Base-by-base conservation (phyloP, 2,888 invertebrate species). In the Hypselothyrea guttata region DNA sequence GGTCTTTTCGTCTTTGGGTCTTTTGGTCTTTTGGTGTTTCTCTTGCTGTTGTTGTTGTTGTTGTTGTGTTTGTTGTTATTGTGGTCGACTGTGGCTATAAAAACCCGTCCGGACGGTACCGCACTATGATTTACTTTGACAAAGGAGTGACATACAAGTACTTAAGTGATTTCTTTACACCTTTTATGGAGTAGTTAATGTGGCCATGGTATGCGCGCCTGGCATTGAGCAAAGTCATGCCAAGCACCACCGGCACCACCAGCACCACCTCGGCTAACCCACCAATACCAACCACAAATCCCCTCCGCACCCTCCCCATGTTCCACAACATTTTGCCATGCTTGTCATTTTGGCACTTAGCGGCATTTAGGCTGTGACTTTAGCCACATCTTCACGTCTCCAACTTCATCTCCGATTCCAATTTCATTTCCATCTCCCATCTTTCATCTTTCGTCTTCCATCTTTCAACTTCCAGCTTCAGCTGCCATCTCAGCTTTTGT, bases 141-240 rank as follows among this genome's bases (percentile, higher is more conserved):
- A 83, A 75, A 84, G 79, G 85, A 81, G 82, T 78, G 85, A 81
- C 83, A 84, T 84, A 78, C 85, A 84, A 81, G 81, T 84, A 84
- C 85, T 81, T 84, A 81, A 79, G 79, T 79, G 79, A 79, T 79
- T 84, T 82, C 83, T 84, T 79, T 76, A 79, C 78, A 79, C 84
- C 84, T 84, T 79, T 79, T 84, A 84, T 79, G 79, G 79, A 75
- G 83, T 84, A 84, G 85, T 84, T 84, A 84, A 84, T 82, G 83
- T 82, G 85, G 62, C 65, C 71, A 68, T 75, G 75, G 84, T 84
- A 81, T 84, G 78, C 69, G 69, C 71, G 75, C 62, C 63, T 55
- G 73, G 58, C 78, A 81, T 79, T 84, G 71, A 75, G 79, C 85
- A 59, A 64, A 78, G 78, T 78, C 78, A 78, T 78, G 74, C 77